Evolutionary conservation across 2,888 invertebrate species (phyloP).

Genomic region (Drosophila dives): DNA sequence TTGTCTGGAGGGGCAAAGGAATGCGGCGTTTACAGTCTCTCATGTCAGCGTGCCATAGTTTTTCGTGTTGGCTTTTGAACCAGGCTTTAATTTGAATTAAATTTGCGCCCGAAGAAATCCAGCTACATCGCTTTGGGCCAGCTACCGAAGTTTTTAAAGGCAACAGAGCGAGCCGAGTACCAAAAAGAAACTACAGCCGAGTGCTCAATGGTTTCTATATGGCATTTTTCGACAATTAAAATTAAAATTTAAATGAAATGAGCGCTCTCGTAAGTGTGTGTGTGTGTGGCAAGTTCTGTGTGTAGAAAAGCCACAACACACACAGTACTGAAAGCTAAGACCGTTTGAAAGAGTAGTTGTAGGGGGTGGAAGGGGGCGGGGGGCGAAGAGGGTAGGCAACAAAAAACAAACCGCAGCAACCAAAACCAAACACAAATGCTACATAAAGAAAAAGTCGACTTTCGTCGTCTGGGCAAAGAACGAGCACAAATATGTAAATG

Average conservation of each 20-base stretch:
- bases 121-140: constrained; percentile 10
- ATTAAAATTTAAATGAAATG: constrained; percentile 78
- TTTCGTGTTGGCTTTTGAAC: constrained; percentile 32
- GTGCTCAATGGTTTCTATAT: constrained; percentile 63
- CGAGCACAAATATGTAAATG: constrained; percentile 77
- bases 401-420: constrained; percentile 77
- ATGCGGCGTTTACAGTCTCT: constrained; percentile 52
- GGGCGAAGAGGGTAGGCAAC: constrained; percentile 27
- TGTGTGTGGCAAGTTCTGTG: constrained; percentile 42
- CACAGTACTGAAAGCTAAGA: constrained; percentile 20
- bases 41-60: constrained; percentile 61
- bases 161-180: constrained; percentile 47
- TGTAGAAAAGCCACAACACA: constrained; percentile 74
- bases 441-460: constrained; percentile 79
- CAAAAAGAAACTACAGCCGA: constrained; percentile 45
- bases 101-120: constrained; percentile 52
- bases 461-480: constrained; percentile 63
- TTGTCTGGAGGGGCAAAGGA: constrained; percentile 57
- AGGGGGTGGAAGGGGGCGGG: not conserved
- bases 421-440: constrained; percentile 78
- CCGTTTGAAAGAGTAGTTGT: not conserved
- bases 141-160: constrained; percentile 44
- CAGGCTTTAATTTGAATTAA: constrained; percentile 69
- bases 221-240: constrained; percentile 80
- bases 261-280: constrained; percentile 34